Evolutionary conservation across 2,113 vertebrate species (phyloP).

Genomic region (Amia ocellicauda): DNA sequence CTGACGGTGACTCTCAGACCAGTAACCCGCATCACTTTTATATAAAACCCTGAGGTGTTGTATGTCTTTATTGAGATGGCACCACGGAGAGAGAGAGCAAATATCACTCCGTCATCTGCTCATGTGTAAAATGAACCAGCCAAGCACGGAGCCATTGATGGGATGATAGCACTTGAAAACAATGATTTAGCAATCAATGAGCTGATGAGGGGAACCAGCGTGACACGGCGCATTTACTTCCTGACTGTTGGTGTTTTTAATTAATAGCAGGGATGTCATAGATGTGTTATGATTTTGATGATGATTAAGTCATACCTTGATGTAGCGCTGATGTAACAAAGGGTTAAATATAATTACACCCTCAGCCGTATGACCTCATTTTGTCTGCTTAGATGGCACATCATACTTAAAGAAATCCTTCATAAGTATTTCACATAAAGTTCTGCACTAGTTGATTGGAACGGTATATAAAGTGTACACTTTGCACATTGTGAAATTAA

Average conservation of each 20-base stretch:
- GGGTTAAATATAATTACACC: background rate
- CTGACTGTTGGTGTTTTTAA: slow-evolving; percentile 32
- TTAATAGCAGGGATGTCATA: slow-evolving; percentile 34
- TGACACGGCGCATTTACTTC: slow-evolving; percentile 51
- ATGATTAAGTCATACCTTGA: too few relatives aligned
- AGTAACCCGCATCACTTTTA: slow-evolving; percentile 25
- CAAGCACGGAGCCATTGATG: slow-evolving; percentile 28
- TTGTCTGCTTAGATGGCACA: background rate
- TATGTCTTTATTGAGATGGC: slow-evolving; percentile 28
- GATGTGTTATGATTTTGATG: background rate
- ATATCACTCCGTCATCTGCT: slow-evolving; percentile 54
- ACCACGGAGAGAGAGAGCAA: slow-evolving; percentile 43
- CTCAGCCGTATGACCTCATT: background rate
- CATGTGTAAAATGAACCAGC: slow-evolving; percentile 49
- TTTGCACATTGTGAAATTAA: too few relatives aligned
- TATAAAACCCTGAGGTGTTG: slow-evolving; percentile 38
- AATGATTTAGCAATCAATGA: slow-evolving; percentile 47
- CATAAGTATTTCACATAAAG: background rate
- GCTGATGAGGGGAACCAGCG: slow-evolving; percentile 52
- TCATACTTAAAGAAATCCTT: background rate
- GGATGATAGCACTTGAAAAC: slow-evolving; percentile 55
- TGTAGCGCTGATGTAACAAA: background rate
- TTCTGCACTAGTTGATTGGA: too few relatives aligned
- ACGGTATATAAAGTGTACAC: too few relatives aligned
- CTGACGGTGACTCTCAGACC: slow-evolving; percentile 42